Percentiles rank a stretch among this genome's conserved stretches.
These are phyloP conservation scores for Synergus gifuensis DNA, from an alignment of 2,888 invertebrate genomes.

Conservation along the genomic window DNA sequence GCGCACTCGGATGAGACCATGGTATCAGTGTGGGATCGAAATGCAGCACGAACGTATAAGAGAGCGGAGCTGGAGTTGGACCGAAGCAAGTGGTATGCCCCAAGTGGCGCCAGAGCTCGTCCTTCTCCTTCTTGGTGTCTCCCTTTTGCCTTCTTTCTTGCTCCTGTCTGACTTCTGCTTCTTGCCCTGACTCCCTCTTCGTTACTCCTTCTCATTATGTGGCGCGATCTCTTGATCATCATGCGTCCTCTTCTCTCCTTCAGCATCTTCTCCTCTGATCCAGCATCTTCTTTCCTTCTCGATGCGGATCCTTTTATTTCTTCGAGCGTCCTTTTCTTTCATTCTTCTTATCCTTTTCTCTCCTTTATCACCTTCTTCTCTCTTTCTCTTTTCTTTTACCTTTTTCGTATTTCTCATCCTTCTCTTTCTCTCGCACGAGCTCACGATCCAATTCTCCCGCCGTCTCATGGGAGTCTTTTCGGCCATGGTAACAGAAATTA, in stretches of 20 bases:
- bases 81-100: slow-evolving; percentile 62
- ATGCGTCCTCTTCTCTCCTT: slow-evolving; percentile 46
- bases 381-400: slow-evolving; percentile 42
- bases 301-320: slow-evolving; percentile 44
- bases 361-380: slow-evolving; percentile 42
- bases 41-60: slow-evolving; percentile 59
- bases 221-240: slow-evolving; percentile 47
- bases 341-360: slow-evolving; percentile 33
- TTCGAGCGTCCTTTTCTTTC: slow-evolving; percentile 37
- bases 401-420: slow-evolving; percentile 8
- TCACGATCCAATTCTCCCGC: slow-evolving; percentile 43
- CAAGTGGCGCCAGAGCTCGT: slow-evolving; percentile 67
- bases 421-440: slow-evolving; percentile 42
- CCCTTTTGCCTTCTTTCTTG: slow-evolving; percentile 49
- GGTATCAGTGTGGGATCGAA: slow-evolving; percentile 72
- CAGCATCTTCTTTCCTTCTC: slow-evolving; percentile 40
- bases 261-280: slow-evolving; percentile 40
- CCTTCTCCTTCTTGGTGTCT: slow-evolving; percentile 51
- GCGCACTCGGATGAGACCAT: slow-evolving; percentile 60
- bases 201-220: slow-evolving; percentile 40
- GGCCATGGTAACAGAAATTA: slow-evolving; percentile 55
- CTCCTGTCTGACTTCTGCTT: slow-evolving; percentile 47
- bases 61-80: slow-evolving; percentile 52
- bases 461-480: slow-evolving; percentile 54
- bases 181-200: slow-evolving; percentile 44